Conservation (phyloP, 2,888 invertebrate species). For the Drosophila pseudotakahashii region DNA sequence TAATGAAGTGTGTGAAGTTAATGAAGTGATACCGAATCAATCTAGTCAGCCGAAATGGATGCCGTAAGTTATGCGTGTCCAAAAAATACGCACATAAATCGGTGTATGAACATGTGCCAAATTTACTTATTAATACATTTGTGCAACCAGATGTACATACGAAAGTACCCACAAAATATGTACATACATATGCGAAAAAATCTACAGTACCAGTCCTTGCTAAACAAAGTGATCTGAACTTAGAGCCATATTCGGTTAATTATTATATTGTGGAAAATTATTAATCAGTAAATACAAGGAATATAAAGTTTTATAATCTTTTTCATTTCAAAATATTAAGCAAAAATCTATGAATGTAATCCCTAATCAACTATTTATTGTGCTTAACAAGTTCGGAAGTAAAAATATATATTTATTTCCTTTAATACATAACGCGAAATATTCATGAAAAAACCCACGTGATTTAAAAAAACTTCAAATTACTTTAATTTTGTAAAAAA, state of each 20-base stretch:
- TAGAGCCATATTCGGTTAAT: neutral
- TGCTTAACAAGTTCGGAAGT: no score
- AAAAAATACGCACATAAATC: constrained; percentile 11
- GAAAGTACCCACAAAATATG: no score
- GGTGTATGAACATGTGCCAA: constrained; percentile 33
- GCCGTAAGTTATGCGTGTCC: constrained; percentile 43
- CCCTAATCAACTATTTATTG: no score
- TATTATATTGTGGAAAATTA: neutral
- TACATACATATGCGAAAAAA: neutral
- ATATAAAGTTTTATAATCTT: no score
- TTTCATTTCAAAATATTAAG: no score
- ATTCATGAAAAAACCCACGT: no score
- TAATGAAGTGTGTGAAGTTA: constrained; percentile 21
- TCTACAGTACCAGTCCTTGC: constrained; percentile 11
- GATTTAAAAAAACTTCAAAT: no score
- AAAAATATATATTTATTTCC: no score
- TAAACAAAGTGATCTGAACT: neutral
- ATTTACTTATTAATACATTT: constrained; percentile 42
- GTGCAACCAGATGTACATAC: constrained; percentile 17
- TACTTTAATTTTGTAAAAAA: no score
- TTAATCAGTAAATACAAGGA: neutral
- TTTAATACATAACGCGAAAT: no score
- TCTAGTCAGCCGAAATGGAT: constrained; percentile 34
- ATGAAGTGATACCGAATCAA: constrained; percentile 21
- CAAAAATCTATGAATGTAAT: no score